Evolutionary conservation across 2,888 invertebrate genomes (phyloP), one percentile per base, ranked within the genome.

Genomic region (Drosophila birchii): DNA sequence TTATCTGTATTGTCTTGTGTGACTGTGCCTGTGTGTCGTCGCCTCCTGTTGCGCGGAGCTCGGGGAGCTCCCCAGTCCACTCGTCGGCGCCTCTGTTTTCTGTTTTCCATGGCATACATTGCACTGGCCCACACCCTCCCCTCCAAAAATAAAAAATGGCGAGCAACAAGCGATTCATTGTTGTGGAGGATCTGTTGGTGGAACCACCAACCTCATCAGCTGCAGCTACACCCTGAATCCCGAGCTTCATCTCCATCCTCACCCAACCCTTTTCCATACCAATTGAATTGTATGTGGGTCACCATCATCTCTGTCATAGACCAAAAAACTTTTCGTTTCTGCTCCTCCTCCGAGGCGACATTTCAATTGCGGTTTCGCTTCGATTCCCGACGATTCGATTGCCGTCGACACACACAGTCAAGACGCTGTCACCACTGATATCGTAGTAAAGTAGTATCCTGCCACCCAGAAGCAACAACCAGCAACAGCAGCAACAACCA

Each of bases 331-430:
- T 88, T 83, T 72, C 71, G 70, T 57, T 68, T 67, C 61, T 51
- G 1, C 32, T 34, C 8, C 51, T 51, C 20, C 51, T 34, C 14
- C 78, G 82, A 75, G 56, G 77, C 80, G 88, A 87, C 86, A 89
- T 86, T 87, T 89, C 82, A 89, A 87, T 89, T 86, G 88, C 77
- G 89, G 88, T 87, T 75, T 73, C 88, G 75, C 51, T 53, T 36
- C 51, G 51, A 53, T 53, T 53, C 78, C 51, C 41, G 29, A 68
- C 85, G 77, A 84, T 80, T 88, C 80, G 79, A 86, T 84, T 90
- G 81, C 79, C 86, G 86, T 86, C 78, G 69, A 70, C 70, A 56
- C 70, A 88, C 86, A 86, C 78, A 79, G 79, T 67, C 78, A 81
- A 83, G 83, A 81, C 83, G 73, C 26, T 74, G 71, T 61, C 69